Evolutionary conservation across 1,140 invertebrate genomes (phyloP).

Genomic region (Pogonomyrmex barbatus): DNA sequence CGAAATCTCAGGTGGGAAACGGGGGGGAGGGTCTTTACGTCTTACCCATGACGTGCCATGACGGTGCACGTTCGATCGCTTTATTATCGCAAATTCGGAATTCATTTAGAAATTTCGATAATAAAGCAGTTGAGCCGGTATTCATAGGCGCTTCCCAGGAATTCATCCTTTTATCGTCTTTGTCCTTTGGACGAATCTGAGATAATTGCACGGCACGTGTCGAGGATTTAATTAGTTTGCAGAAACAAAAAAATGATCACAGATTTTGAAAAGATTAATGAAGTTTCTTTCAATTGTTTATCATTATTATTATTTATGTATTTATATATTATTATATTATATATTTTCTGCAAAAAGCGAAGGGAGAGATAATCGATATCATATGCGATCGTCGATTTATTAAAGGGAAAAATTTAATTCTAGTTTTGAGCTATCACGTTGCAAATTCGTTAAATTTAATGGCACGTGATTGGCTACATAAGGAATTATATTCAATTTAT

Average conservation of each 20-base stretch:
- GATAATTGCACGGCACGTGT: slow-evolving; percentile 46
- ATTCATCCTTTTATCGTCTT: slow-evolving; percentile 54
- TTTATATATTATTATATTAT: too few species aligned
- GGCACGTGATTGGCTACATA: too few species aligned
- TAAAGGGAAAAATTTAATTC: too few species aligned
- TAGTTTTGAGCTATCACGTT: too few species aligned
- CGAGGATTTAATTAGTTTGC: slow-evolving; percentile 67
- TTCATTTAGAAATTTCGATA: slow-evolving; percentile 41
- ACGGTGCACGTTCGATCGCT: slow-evolving; percentile 53
- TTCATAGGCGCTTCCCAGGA: slow-evolving; percentile 60
- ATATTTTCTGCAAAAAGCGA: too few species aligned
- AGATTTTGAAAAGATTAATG: not conserved
- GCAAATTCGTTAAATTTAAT: too few species aligned
- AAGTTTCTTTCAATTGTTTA: not conserved
- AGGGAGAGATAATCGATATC: too few species aligned
- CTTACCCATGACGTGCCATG: slow-evolving; percentile 30
- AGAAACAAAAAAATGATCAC: not conserved
- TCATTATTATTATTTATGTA: not conserved
- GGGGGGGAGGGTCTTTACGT: slow-evolving; percentile 32
- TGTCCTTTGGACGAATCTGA: slow-evolving; percentile 23
- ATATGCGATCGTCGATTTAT: too few species aligned
- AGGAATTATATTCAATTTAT: too few species aligned
- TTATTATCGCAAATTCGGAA: slow-evolving; percentile 62
- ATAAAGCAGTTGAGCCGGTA: slow-evolving; percentile 1
- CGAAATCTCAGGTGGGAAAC: slow-evolving; percentile 54